Evolutionary conservation across 2,113 vertebrate species (phyloP), one percentile per base, ranked within the genome.

Genomic region (Clarias magur): DNA sequence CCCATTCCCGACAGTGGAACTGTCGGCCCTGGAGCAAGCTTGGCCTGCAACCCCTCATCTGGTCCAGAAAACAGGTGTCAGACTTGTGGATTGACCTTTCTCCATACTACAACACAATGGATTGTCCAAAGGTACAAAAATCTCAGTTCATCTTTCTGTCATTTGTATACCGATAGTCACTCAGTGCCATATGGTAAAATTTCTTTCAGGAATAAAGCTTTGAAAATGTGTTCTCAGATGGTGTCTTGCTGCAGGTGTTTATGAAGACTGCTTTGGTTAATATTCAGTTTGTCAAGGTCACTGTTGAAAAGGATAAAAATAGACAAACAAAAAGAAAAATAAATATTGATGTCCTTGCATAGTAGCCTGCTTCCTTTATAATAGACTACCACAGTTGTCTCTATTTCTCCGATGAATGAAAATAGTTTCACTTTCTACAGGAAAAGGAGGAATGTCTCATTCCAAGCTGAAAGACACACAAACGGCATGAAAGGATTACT

Each of bases 1-100:
- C 96, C 96, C 96, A 96, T 93, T 96, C 95, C 76, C 96, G 94
- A 89, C 96, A 95, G 89, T 94, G 94, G 92, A 96, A 96, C 42
- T 89, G 89, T 48, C 93, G 94, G 86, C 95, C 95, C 92, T 21
- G 93, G 72, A 95, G 93, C 85, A 92, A 91, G 89, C 95, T 95
- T 85, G 89, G 85, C 83, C 90, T 90, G 86, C 91, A 86, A 73
- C 84, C 84, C 84, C 93, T 96, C 94, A 94, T 94, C 92, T 88
- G 84, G 79, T 79, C 86, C 89, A 27, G 85, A 79, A 73, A 63
- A 84, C 82, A 53, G 76, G 82, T 82, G 82, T 85, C 30, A 76
- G 63, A 73, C 89, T 87, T 60, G 60, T 82, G 87, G 23, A 60
- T 85, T 57, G 83, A 38, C 88, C 82, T 84, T 85, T 16, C 88